Evolutionary conservation across 1,140 invertebrate genomes (phyloP).

Genomic region (Riptortus pedestris): DNA sequence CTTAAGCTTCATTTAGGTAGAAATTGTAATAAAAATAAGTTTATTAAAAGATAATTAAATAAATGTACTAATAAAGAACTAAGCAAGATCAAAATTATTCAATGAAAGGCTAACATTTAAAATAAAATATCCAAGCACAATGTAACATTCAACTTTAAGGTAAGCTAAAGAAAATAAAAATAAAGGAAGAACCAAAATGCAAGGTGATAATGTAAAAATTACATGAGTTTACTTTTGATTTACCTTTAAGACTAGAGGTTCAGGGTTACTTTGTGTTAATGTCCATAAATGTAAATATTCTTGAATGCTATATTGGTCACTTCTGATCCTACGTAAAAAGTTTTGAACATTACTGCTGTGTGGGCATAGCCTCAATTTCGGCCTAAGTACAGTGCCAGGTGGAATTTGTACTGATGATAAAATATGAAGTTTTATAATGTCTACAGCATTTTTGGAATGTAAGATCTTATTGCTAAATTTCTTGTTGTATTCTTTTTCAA

Average conservation of each 20-base stretch:
- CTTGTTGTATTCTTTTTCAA: not conserved
- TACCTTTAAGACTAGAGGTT: conserved; percentile 30
- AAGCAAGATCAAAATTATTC: too few species aligned
- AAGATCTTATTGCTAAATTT: conserved; percentile 6
- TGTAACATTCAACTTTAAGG: too few species aligned
- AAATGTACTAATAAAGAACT: too few species aligned
- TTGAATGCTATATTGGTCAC: not conserved
- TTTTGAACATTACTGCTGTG: conserved; percentile 12
- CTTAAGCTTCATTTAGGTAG: too few species aligned
- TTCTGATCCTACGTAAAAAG: not conserved
- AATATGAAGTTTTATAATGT: conserved; percentile 6
- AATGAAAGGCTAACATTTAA: too few species aligned
- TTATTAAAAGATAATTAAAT: too few species aligned
- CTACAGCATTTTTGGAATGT: not conserved
- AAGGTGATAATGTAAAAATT: too few species aligned
- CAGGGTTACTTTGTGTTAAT: conserved; percentile 26
- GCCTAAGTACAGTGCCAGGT: not conserved
- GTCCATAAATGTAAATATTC: conserved; percentile 21
- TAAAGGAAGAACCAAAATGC: too few species aligned
- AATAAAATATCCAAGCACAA: too few species aligned
- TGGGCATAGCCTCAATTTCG: conserved; percentile 14
- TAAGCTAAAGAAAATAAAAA: too few species aligned
- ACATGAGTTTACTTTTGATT: too few species aligned
- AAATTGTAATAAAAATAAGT: too few species aligned
- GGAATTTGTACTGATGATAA: not conserved